A percentile compares a stretch with the other conserved stretches of the same genome.
Evolutionary conservation across 2,888 invertebrate species (phyloP).

Genomic region (Caenorhabditis sinica): DNA sequence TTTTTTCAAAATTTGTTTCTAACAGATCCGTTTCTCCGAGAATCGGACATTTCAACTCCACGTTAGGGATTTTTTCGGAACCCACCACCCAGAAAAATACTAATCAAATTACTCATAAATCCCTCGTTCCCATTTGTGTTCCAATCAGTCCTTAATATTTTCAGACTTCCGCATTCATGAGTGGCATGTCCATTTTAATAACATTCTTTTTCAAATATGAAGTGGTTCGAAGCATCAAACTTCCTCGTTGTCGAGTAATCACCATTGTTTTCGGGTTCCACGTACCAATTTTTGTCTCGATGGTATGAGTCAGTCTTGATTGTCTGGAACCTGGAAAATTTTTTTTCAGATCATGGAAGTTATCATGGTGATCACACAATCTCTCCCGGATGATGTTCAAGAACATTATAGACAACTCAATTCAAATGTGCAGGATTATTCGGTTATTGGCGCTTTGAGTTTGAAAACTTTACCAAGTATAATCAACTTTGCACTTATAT

Average conservation of each 20-base stretch:
- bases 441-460: conserved; percentile 31
- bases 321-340: not conserved
- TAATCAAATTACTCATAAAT: not conserved
- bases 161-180: conserved; percentile 46
- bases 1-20: too few species aligned
- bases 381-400: conserved; percentile 31
- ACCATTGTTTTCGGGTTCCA: conserved; percentile 12
- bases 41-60: not conserved
- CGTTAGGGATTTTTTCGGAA: not conserved
- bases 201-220: conserved; percentile 49
- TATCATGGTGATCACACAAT: conserved; percentile 31
- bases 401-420: conserved; percentile 8
- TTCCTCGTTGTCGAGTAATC: conserved; percentile 1
- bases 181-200: conserved; percentile 50
- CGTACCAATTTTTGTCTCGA: conserved; percentile 27
- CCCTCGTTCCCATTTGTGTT: not conserved
- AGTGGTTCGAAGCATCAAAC: conserved; percentile 23
- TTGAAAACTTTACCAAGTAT: conserved; percentile 41
- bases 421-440: conserved; percentile 20
- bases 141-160: conserved; percentile 3
- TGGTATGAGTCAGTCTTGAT: conserved; percentile 15
- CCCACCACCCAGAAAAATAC: too few species aligned
- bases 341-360: conserved; percentile 34
- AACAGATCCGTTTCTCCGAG: too few species aligned
- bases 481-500: conserved; percentile 37